Evolutionary conservation across 2,113 vertebrate genomes (phyloP), one percentile per base, ranked within the genome.

Genomic region (Brachyhypopomus occidentalis): DNA sequence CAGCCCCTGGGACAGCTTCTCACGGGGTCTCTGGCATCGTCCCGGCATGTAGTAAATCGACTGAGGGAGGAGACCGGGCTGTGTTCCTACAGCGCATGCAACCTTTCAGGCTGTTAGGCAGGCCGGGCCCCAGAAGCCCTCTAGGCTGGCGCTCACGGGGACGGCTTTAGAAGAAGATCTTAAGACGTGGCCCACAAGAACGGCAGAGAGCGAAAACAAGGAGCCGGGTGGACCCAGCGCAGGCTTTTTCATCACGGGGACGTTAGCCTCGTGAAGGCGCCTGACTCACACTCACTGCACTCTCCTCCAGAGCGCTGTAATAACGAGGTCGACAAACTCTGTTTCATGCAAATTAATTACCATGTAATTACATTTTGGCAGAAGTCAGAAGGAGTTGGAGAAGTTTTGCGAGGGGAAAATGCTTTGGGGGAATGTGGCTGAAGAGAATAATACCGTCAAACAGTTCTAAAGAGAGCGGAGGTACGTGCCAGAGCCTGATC

Each of bases 1-100:
- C 16, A 62, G 22, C 30, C 25, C 45, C 2, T 34, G 41, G 38
- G 41, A 80, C 72, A 36, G 64, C 1, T 55, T 79, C 77, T 55
- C 62, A 38, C 38, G 20, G 48, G 67, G 60, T 73, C 69, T 72
- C 69, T 41, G 4, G 45, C 25, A 48, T 78, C 69, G 41, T 67
- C 70, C 36, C 45, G 36, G 45, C 34, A 58, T 60, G 72, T 59
- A 67, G 69, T 72, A 80, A 77, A 52, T 82, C 81, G 77, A 52
- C 75, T 30, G 11, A 75, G 72, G 22, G 11, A 63, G 59, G 20
- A 45, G 41, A 77, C 41, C 38, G 67, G 72, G 41, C 45, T 58
- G 59, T 72, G 22, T 60, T 22, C 23, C 12, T 25, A 70, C 23
- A 30, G n/a, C 36, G 2, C 52, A 22, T 38, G 30, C 73, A 58